phyloP scores from a whole-genome alignment of 2,113 vertebrate species.

The Equus przewalskii region DNA sequence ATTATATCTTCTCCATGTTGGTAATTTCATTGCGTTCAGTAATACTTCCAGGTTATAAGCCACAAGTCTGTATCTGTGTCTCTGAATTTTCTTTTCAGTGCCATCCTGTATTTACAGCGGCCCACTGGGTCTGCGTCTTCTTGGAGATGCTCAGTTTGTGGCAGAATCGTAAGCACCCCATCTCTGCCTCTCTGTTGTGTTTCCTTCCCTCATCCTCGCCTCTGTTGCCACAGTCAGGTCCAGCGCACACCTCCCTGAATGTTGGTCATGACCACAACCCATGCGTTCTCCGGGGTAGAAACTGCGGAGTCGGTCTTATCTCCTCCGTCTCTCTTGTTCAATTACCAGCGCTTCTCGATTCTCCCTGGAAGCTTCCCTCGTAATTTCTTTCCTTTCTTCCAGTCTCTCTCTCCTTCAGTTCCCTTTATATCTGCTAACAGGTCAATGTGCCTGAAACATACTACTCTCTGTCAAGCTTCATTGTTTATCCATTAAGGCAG shows the following conservation, averaged over 20 bases:
- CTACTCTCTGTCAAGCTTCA: neutral
- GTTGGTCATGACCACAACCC: no score
- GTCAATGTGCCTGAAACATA: neutral
- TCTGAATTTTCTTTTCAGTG: neutral
- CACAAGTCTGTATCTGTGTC: neutral
- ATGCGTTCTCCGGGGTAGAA: rapidly evolving
- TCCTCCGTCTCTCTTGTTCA: neutral
- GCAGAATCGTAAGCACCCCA: neutral
- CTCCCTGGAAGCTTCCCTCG: neutral
- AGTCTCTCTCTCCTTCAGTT: neutral
- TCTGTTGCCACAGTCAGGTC: neutral
- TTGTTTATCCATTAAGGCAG: neutral
- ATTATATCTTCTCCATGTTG: neutral
- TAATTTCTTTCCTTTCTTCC: neutral
- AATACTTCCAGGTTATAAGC: neutral
- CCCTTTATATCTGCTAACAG: neutral
- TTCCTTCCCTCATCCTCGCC: neutral
- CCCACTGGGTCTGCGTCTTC: neutral
- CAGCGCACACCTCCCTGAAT: neutral
- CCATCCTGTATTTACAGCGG: neutral
- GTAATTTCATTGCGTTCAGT: neutral
- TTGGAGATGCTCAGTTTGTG: neutral
- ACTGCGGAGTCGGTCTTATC: neutral
- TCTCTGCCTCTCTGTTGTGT: neutral
- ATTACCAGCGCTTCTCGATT: neutral